Evolutionary conservation across 2,888 invertebrate genomes (phyloP).

Genomic region (Julus scanicus): DNA sequence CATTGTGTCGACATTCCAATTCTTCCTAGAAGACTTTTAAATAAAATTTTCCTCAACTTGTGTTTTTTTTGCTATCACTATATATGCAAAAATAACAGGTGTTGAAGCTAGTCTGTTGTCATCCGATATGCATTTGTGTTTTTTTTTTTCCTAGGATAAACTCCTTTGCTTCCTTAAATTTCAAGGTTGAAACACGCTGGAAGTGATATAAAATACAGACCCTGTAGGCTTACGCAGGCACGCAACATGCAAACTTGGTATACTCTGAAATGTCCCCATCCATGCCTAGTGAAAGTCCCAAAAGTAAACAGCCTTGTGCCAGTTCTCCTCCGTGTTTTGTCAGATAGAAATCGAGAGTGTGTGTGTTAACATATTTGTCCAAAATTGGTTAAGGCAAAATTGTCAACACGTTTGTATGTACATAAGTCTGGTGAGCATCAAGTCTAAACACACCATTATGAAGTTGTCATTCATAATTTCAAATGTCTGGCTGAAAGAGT

Average conservation of each 20-base stretch:
- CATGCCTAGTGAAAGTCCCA: background rate
- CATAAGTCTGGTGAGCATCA: background rate
- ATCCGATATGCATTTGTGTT: background rate
- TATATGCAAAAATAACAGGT: background rate
- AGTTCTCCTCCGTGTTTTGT: background rate
- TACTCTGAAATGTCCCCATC: background rate
- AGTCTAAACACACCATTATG: background rate
- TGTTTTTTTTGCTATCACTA: background rate
- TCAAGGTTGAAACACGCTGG: background rate
- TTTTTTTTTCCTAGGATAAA: background rate
- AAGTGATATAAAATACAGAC: background rate
- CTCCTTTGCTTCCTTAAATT: slow-evolving; percentile 13
- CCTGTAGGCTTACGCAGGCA: background rate
- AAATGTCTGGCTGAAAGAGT: background rate
- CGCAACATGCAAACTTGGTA: background rate
- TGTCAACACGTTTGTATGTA: background rate
- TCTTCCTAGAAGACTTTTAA: background rate
- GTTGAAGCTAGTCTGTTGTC: background rate
- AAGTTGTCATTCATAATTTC: background rate
- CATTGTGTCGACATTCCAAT: background rate
- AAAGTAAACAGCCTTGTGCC: slow-evolving; percentile 37
- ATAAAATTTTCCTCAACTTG: background rate
- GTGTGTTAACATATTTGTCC: background rate
- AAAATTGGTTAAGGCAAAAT: slow-evolving; percentile 4
- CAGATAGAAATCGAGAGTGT: slow-evolving; percentile 10